Base-by-base conservation (phyloP, 2,113 vertebrate species). In the Pomatorhinus ruficollis region DNA sequence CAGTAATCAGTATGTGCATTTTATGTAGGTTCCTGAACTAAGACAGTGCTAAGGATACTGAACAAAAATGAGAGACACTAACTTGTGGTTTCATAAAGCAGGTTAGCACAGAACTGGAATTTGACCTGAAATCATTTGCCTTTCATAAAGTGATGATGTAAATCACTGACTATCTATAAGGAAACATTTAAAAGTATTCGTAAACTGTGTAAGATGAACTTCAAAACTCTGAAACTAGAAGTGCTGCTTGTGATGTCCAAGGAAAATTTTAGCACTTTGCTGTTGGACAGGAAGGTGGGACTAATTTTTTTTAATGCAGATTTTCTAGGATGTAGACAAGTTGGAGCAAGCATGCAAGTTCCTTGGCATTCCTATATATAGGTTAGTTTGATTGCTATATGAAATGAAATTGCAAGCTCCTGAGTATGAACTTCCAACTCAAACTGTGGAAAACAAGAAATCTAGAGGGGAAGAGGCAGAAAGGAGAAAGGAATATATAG, bases 11-110 rank as follows among this genome's bases (percentile, higher is more conserved):
- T 35, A 10, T 28, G 74, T 47, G 42, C 0, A 33, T 60, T 89
- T 72, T 27, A 10, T n/a, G 45, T 56, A 72, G 17, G 37, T 64
- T 87, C 40, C 56, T 78, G 57, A 78, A 53, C 33, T 30, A 30
- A 68, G 16, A 47, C 35, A 47, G 49, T 11, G 20, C 20, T 44
- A 64, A n/a, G 37, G 25, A 44, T 53, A 49, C 18, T 5, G 16
- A 87, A 60, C 3, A 37, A 78, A 74, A 91, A 54, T 21, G 35
- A n/a, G 56, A 33, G 53, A 21, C 33, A 53, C 45, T 64, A 59
- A 69, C 39, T 78, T 91, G 82, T 53, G 84, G 71, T 87, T 97
- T 93, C 57, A 59, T 31, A 89, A 89, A 53, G 31, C 87, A 96
- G 37, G 80, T 87, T 89, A 89, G 83, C 25, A 89, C 77, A 92